These are phyloP conservation scores for Corythornis leucogaster DNA, from an alignment of 2,797 vertebrate genomes.

Conservation along the genomic window DNA sequence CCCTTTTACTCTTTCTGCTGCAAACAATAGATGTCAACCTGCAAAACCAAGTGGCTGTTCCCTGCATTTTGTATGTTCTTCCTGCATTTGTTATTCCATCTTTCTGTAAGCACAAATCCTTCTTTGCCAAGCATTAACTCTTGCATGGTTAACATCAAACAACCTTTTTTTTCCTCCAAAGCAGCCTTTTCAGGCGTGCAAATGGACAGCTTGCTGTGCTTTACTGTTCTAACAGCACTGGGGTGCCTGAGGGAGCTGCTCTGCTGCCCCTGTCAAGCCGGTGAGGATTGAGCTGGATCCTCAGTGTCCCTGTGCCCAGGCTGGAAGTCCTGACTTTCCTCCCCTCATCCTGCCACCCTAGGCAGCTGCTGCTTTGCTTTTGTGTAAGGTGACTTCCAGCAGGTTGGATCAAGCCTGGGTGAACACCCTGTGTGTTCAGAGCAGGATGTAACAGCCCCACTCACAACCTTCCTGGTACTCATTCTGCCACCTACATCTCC, in stretches of 20 bases:
- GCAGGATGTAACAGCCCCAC: not conserved
- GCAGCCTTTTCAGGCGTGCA: not conserved
- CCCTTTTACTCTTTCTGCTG: not conserved
- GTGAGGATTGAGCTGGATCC: not conserved
- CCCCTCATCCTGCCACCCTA: not conserved
- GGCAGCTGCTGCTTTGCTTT: not conserved
- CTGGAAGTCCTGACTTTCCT: not conserved
- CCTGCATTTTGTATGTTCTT: not conserved
- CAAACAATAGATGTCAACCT: constrained; percentile 45
- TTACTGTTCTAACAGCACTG: not conserved
- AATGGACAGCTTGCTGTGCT: not conserved
- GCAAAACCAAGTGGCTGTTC: constrained; percentile 9
- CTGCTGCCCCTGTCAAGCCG: not conserved
- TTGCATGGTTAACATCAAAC: not conserved
- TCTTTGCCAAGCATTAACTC: not conserved
- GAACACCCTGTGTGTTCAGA: not conserved
- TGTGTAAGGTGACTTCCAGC: not conserved
- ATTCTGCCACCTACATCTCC: constrained; percentile 25
- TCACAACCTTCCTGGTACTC: constrained; percentile 45
- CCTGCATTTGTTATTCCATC: not conserved
- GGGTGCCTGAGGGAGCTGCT: not conserved
- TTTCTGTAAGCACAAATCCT: not conserved
- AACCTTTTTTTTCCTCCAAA: not conserved
- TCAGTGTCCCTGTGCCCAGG: rapidly evolving
- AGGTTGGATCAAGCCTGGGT: not conserved